These are phyloP conservation scores for Amorpha juglandis DNA, from an alignment of 2,888 invertebrate genomes.

Conservation along the genomic window DNA sequence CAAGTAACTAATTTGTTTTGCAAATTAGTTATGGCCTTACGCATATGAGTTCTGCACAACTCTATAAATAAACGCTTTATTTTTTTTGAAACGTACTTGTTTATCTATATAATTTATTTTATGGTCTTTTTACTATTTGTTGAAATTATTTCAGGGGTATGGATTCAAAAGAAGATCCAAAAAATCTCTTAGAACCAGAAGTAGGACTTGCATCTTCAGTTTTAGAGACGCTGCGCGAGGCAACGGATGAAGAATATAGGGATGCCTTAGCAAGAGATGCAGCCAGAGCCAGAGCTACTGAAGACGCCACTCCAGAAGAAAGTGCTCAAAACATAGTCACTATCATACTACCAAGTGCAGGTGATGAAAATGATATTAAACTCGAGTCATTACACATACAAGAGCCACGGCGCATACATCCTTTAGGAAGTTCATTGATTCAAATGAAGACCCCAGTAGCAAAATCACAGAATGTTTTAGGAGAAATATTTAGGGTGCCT, in stretches of 20 bases:
- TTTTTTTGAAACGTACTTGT: too few species aligned
- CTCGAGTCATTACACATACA: slow-evolving; percentile 61
- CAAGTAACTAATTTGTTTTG: too few species aligned
- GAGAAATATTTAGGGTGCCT: slow-evolving; percentile 46
- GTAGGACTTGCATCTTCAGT: slow-evolving; percentile 74
- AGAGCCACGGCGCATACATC: slow-evolving; percentile 55
- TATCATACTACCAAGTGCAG: slow-evolving; percentile 56
- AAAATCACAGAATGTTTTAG: slow-evolving; percentile 43
- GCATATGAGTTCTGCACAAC: background rate
- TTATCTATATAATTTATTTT: background rate
- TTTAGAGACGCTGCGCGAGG: slow-evolving; percentile 69
- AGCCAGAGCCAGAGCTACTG: slow-evolving; percentile 49
- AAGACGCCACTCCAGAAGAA: slow-evolving; percentile 52
- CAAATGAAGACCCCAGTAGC: slow-evolving; percentile 35
- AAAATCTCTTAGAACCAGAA: slow-evolving; percentile 73
- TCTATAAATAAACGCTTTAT: background rate
- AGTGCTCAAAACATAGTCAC: slow-evolving; percentile 58
- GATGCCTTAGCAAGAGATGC: slow-evolving; percentile 73
- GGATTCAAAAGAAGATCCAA: slow-evolving; percentile 55
- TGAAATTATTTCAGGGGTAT: slow-evolving; percentile 47
- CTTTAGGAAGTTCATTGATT: slow-evolving; percentile 42
- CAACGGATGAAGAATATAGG: slow-evolving; percentile 71
- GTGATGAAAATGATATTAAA: slow-evolving; percentile 41
- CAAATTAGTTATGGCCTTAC: too few species aligned
- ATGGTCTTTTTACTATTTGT: background rate